Conservation (phyloP, 2,888 invertebrate genomes). For the Nebria brevicollis region DNA sequence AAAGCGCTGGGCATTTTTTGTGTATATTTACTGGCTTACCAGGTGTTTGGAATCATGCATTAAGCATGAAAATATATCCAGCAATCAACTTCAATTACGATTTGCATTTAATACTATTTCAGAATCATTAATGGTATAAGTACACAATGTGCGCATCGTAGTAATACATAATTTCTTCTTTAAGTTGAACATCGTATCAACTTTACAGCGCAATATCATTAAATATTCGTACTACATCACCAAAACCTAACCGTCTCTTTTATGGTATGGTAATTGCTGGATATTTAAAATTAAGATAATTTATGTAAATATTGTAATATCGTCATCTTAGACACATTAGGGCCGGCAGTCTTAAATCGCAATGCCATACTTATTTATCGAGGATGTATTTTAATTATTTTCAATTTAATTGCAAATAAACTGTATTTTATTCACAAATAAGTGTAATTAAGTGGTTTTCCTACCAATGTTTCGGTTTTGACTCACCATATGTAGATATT, state of each 20-base stretch:
- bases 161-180: constrained; percentile 35
- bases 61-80: background rate
- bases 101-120: constrained; percentile 34
- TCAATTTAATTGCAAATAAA: no score
- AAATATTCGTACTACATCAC: constrained; percentile 35
- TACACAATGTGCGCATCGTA: background rate
- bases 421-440: no score
- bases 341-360: background rate
- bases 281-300: background rate
- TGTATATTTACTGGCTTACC: background rate
- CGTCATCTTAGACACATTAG: background rate
- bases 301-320: constrained; percentile 6
- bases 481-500: no score
- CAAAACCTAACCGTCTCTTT: constrained; percentile 17
- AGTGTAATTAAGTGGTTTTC: no score
- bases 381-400: no score
- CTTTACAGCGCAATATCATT: constrained; percentile 32
- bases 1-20: background rate
- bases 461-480: no score
- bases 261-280: background rate
- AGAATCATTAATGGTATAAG: background rate
- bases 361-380: no score
- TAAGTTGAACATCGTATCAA: constrained; percentile 1
- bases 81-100: constrained; percentile 36
- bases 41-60: background rate